phyloP scores from a whole-genome alignment of 2,797 vertebrate genomes.

The Sardinella longiceps region DNA sequence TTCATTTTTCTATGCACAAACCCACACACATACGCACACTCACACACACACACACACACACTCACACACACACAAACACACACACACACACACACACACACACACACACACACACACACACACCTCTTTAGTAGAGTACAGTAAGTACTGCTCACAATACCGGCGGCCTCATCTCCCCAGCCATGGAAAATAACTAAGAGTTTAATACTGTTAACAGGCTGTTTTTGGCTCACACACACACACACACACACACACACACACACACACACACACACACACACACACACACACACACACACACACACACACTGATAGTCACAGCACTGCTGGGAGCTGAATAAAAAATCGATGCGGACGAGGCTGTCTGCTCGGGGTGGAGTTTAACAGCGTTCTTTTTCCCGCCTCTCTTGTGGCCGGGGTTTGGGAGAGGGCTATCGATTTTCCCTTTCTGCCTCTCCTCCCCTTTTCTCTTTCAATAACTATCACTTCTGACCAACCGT shows the following conservation, averaged over 20 bases:
- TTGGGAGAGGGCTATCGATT: slow-evolving; percentile 72
- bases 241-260: too few relatives aligned
- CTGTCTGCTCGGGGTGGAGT: slow-evolving; percentile 67
- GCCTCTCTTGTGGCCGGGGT: slow-evolving; percentile 71
- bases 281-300: slow-evolving; percentile 8
- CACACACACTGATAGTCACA: slow-evolving; percentile 38
- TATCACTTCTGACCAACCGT: slow-evolving; percentile 43
- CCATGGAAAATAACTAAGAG: slow-evolving; percentile 56
- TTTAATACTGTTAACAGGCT: slow-evolving; percentile 69
- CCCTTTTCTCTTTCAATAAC: slow-evolving; percentile 71
- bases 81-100: background rate
- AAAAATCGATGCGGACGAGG: slow-evolving; percentile 71
- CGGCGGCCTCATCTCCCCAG: slow-evolving; percentile 27
- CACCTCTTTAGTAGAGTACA: background rate
- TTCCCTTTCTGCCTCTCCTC: slow-evolving; percentile 54
- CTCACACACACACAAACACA: background rate
- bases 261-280: too few relatives aligned
- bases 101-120: background rate
- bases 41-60: background rate
- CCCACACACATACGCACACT: too few relatives aligned
- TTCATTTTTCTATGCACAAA: too few relatives aligned
- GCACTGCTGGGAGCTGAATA: slow-evolving; percentile 73
- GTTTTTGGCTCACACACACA: slow-evolving; percentile 35
- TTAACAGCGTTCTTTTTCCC: slow-evolving; percentile 67
- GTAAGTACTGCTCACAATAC: slow-evolving; percentile 54